A percentile compares a stretch with the other conserved stretches of the same genome.
Conservation (phyloP, 2,797 vertebrate genomes). For the Thalassophryne amazonica region DNA sequence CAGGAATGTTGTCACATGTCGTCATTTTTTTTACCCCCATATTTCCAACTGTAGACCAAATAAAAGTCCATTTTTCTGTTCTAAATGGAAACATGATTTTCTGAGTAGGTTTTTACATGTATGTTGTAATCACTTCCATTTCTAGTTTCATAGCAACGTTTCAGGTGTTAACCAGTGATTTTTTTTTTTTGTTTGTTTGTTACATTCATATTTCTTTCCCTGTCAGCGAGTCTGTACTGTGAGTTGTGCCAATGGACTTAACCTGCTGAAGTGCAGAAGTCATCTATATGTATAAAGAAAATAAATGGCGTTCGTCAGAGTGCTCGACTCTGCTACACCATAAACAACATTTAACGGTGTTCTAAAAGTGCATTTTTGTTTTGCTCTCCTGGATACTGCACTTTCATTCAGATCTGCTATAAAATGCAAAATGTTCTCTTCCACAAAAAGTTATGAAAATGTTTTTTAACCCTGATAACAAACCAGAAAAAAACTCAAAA, state of each 20-base stretch:
- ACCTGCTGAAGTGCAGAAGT: constrained; percentile 5
- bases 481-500: too few relatives aligned
- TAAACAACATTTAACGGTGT: too few relatives aligned
- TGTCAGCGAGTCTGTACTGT: constrained; percentile 29
- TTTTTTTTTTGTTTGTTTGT: constrained; percentile 8
- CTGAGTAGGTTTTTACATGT: constrained; percentile 69
- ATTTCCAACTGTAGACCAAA: constrained; percentile 60
- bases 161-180: constrained; percentile 27
- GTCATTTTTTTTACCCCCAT: constrained; percentile 32
- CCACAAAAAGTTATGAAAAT: too few relatives aligned
- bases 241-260: constrained; percentile 7
- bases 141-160: constrained; percentile 40
- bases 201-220: constrained; percentile 20
- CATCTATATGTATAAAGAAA: constrained; percentile 10
- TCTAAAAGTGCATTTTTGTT: too few relatives aligned
- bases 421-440: too few relatives aligned
- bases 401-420: too few relatives aligned
- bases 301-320: too few relatives aligned
- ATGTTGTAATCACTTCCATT: constrained; percentile 46
- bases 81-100: constrained; percentile 69
- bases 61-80: constrained; percentile 55
- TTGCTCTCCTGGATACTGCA: too few relatives aligned
- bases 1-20: constrained; percentile 32
- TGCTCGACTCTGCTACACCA: too few relatives aligned
- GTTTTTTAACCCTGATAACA: too few relatives aligned